These are phyloP conservation scores for Corythoichthys intestinalis DNA, from an alignment of 2,113 vertebrate species.

Conservation along the genomic window DNA sequence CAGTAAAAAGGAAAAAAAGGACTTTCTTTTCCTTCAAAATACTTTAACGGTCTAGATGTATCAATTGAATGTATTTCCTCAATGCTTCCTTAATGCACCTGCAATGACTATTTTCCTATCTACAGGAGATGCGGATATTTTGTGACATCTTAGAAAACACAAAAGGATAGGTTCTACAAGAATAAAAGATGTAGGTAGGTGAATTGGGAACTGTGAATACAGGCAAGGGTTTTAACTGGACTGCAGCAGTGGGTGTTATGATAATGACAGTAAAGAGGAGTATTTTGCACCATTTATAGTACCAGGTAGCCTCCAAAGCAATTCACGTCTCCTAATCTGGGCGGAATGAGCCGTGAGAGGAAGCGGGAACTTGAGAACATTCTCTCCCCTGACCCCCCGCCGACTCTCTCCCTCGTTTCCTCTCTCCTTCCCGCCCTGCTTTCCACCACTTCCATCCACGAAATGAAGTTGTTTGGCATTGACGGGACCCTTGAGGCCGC, in stretches of 20 bases:
- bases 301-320: conserved; percentile 43
- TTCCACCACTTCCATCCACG: conserved; percentile 61
- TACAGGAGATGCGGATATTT: background rate
- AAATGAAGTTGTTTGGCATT: conserved; percentile 72
- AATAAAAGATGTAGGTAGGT: background rate
- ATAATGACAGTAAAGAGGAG: conserved; percentile 45
- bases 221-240: background rate
- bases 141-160: background rate
- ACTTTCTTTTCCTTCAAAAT: no score
- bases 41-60: no score
- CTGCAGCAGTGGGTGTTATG: conserved; percentile 2
- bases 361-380: conserved; percentile 65
- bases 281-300: conserved; percentile 29
- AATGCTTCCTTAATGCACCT: no score
- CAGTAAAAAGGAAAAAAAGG: no score
- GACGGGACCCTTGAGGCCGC: conserved; percentile 65
- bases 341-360: conserved; percentile 66
- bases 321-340: conserved; percentile 61
- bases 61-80: no score
- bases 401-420: conserved; percentile 57
- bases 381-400: conserved; percentile 57
- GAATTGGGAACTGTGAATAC: background rate
- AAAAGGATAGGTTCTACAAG: conserved; percentile 6
- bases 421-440: conserved; percentile 46
- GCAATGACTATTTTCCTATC: no score